Percentiles rank a stretch among this genome's conserved stretches.
Evolutionary conservation across 2,113 vertebrate species (phyloP).

Genomic region (Stegostoma tigrinum): DNA sequence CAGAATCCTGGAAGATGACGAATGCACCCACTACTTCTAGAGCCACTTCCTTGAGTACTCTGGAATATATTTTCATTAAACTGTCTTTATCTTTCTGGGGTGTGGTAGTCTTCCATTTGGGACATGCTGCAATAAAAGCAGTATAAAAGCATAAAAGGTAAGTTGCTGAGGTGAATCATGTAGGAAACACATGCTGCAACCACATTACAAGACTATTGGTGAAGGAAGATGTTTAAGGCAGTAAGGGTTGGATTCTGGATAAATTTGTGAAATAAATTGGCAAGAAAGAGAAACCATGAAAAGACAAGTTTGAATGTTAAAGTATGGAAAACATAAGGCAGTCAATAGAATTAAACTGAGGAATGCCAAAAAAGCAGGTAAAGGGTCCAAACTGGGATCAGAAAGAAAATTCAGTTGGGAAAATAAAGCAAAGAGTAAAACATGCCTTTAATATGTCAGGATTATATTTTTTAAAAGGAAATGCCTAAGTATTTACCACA

Average conservation of each 20-base stretch:
- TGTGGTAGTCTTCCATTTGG: neutral
- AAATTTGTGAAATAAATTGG: neutral
- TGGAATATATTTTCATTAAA: neutral
- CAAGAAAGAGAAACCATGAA: neutral
- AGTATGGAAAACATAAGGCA: neutral
- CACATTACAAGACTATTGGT: neutral
- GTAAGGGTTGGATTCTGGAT: neutral
- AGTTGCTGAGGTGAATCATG: neutral
- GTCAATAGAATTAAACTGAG: neutral
- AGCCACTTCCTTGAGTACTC: too few species aligned
- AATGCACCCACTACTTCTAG: too few species aligned
- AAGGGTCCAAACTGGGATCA: neutral
- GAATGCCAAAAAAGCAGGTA: neutral
- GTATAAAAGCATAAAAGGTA: too few species aligned
- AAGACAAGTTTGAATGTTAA: neutral
- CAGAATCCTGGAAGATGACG: too few species aligned
- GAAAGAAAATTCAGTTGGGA: neutral
- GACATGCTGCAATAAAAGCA: neutral
- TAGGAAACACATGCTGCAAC: neutral
- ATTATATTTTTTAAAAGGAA: neutral
- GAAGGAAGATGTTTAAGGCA: neutral
- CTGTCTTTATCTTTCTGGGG: neutral
- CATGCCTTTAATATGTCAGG: neutral
- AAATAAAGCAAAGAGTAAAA: neutral
- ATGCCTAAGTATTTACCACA: neutral